Percentiles rank a stretch among this genome's conserved stretches.
These are phyloP conservation scores for Trichomalopsis sarcophagae DNA, from an alignment of 1,140 invertebrate genomes.

Conservation along the genomic window DNA sequence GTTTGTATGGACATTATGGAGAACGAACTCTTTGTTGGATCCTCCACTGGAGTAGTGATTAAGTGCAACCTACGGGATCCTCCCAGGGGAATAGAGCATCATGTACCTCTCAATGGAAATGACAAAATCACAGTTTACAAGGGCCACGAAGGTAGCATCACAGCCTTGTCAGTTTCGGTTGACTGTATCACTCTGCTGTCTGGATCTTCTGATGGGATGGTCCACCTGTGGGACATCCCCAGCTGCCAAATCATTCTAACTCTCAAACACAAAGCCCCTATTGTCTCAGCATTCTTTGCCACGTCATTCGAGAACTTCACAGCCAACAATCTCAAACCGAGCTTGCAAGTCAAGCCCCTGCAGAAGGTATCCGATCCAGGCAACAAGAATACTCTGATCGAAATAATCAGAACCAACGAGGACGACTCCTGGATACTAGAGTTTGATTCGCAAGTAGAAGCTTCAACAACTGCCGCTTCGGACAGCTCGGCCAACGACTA, in stretches of 20 bases:
- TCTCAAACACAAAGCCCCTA: conserved; percentile 82
- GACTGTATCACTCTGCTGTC: conserved; percentile 83
- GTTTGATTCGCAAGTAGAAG: conserved; percentile 54
- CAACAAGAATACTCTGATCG: conserved; percentile 58
- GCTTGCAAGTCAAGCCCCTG: conserved; percentile 64
- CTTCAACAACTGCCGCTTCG: background rate
- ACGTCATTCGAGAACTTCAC: conserved; percentile 73
- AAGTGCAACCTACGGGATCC: conserved; percentile 80
- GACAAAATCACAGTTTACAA: conserved; percentile 70
- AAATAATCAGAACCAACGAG: conserved; percentile 65
- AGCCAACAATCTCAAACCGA: conserved; percentile 68
- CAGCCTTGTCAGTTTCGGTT: conserved; percentile 81
- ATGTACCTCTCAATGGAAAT: conserved; percentile 74
- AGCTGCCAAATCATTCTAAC: conserved; percentile 83
- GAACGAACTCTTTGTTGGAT: conserved; percentile 84
- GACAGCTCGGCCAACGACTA: conserved; percentile 18
- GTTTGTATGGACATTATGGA: conserved; percentile 84
- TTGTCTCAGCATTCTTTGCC: conserved; percentile 82
- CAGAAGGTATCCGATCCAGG: conserved; percentile 67
- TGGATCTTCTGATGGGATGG: conserved; percentile 82
- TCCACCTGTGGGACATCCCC: conserved; percentile 87
- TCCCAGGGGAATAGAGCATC: conserved; percentile 80
- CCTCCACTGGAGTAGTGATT: conserved; percentile 81
- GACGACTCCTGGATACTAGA: conserved; percentile 63
- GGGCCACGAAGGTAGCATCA: conserved; percentile 82